Evolutionary conservation across 2,888 invertebrate species (phyloP).

Genomic region (Didymodactylos carnosus): DNA sequence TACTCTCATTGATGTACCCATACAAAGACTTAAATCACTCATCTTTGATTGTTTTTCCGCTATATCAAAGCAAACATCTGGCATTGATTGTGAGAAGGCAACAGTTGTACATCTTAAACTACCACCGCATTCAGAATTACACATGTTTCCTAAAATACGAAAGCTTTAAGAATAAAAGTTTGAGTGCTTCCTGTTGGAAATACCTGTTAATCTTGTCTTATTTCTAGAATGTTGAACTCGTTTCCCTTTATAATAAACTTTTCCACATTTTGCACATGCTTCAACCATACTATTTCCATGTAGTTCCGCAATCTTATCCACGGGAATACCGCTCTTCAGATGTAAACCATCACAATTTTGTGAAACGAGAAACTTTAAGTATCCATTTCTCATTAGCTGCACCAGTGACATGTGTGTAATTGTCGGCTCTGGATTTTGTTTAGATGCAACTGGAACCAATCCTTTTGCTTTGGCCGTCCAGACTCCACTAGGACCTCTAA

Average conservation of each 20-base stretch:
- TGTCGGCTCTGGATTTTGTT: not conserved
- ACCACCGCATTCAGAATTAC: not conserved
- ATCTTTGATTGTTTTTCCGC: not conserved
- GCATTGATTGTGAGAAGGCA: not conserved
- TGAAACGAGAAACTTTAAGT: not conserved
- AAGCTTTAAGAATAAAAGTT: not conserved
- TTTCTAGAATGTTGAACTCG: not conserved
- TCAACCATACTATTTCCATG: not conserved
- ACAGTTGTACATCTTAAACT: not conserved
- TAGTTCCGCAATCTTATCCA: not conserved
- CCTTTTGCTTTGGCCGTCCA: slow-evolving; percentile 21
- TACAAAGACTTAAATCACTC: not conserved
- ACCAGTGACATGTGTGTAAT: not conserved
- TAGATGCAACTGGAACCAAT: not conserved
- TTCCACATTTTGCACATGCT: not conserved
- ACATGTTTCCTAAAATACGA: not conserved
- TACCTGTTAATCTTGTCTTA: not conserved
- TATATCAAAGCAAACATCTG: not conserved
- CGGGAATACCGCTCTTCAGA: not conserved
- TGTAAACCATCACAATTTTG: slow-evolving; percentile 2
- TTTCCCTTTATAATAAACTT: not conserved
- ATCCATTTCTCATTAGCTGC: not conserved
- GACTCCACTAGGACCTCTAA: slow-evolving; percentile 20
- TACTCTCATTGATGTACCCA: slow-evolving; percentile 1
- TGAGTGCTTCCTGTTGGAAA: no score